Evolutionary conservation across 1,140 invertebrate genomes (phyloP).

Genomic region (Lineus longissimus): DNA sequence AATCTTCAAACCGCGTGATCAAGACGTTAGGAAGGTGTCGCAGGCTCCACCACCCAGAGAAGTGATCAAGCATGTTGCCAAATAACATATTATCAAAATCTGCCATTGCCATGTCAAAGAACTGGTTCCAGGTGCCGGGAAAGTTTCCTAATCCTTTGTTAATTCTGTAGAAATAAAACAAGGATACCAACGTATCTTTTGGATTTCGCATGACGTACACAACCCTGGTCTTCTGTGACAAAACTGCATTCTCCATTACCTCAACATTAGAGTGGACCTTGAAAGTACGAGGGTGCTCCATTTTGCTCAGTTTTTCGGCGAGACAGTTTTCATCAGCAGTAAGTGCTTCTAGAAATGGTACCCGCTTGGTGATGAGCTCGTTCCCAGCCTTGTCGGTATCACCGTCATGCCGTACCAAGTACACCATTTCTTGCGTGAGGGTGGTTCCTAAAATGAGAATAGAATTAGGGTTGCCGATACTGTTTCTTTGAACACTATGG

Average conservation of each 20-base stretch:
- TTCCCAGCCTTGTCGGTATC: background rate
- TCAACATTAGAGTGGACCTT: background rate
- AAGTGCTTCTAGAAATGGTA: background rate
- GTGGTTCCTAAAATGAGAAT: background rate
- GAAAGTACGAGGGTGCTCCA: too few relatives aligned
- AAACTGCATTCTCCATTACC: background rate
- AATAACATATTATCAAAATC: too few relatives aligned
- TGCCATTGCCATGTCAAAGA: too few relatives aligned
- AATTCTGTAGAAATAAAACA: background rate
- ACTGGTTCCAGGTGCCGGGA: too few relatives aligned
- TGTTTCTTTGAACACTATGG: too few relatives aligned
- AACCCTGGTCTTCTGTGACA: background rate
- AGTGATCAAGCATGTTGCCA: constrained; percentile 3
- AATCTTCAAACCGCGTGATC: background rate
- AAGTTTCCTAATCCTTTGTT: too few relatives aligned
- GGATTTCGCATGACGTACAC: constrained; percentile 6
- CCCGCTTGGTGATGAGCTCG: background rate
- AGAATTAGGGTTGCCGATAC: too few relatives aligned
- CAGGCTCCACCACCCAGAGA: background rate
- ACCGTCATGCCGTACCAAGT: background rate
- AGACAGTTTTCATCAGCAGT: too few relatives aligned
- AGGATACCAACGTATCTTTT: background rate
- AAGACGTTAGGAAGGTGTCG: background rate
- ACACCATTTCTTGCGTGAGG: background rate
- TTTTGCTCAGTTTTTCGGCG: too few relatives aligned